Evolutionary conservation across 2,113 vertebrate genomes (phyloP), one percentile per base, ranked within the genome.

Genomic region (Elephas maximus): DNA sequence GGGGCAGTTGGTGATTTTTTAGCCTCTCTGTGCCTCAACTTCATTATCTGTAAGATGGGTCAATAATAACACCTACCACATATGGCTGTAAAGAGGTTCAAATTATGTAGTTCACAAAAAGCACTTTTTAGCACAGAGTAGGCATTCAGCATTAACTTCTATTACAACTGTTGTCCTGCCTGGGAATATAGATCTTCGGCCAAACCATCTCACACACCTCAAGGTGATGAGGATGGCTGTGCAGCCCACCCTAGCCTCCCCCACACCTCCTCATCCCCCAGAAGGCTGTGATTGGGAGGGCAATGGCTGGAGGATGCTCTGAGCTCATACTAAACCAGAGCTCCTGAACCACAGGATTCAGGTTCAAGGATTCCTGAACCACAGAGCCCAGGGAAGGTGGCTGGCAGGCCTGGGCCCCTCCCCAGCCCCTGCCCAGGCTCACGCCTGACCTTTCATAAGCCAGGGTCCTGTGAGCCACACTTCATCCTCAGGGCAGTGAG

Each of bases 211-310:
- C 44, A 51, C 67, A 78, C 15, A 10, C 10, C 33, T 45, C 48
- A 8, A 67, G n/a, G 14, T 30, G 12, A 53, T 3, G 8, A 41
- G 3, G 37, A 15, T 63, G 21, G 4, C 44, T 14, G 11, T 1
- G 2, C 37, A 10, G 23, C 4, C 60, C 20, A 0, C 5, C 10
- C 53, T 23, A 23, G 0, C 3, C 83, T 15, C 24, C 10, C 4
- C 53, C 2, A 5, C 0, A 0, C 57, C 53, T 37, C 80, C 45
- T 51, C 79, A 84, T 62, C 0, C 1, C 5, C 1, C 60, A 17
- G 48, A 0, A 8, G 53, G 1, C 28, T 3, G 2, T 21, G 63
- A 30, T 23, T 20, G 5, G 30, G 44, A 71, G 41, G 5, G 24
- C 8, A 18, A 14, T 2, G 15, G 18, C 45, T 9, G 12, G 73